Percentiles rank a stretch among this genome's conserved stretches.
These are phyloP conservation scores for Ylistrum balloti DNA, from an alignment of 1,140 invertebrate genomes.

Conservation along the genomic window DNA sequence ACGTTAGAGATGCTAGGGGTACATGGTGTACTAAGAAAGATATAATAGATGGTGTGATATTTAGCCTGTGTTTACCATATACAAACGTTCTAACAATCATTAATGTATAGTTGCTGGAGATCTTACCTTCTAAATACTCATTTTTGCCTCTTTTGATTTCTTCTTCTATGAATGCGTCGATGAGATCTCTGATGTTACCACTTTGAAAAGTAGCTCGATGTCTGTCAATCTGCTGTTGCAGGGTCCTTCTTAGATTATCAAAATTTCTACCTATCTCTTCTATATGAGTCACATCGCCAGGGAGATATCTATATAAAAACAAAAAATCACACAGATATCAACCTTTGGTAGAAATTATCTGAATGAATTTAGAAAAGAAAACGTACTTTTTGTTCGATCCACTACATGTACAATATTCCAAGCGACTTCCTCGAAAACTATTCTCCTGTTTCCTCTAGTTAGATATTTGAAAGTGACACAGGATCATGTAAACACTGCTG, in stretches of 20 bases:
- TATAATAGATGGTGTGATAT: too few species aligned
- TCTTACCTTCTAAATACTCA: not conserved
- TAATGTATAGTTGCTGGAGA: too few species aligned
- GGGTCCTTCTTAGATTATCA: slow-evolving; percentile 12
- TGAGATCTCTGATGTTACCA: slow-evolving; percentile 60
- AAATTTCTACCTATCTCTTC: slow-evolving; percentile 51
- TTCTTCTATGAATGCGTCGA: slow-evolving; percentile 60
- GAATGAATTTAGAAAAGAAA: too few species aligned
- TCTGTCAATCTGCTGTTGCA: slow-evolving; percentile 46
- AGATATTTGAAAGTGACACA: too few species aligned
- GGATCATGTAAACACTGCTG: too few species aligned
- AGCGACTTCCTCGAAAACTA: too few species aligned
- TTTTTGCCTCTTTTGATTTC: slow-evolving; percentile 76
- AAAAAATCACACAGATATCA: not conserved
- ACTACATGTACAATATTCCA: too few species aligned
- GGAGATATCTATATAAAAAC: slow-evolving; percentile 32
- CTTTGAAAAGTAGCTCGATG: slow-evolving; percentile 55
- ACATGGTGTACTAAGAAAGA: not conserved
- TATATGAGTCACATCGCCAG: slow-evolving; percentile 57
- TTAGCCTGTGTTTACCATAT: too few species aligned
- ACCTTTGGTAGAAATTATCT: not conserved
- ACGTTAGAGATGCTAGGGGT: too few species aligned
- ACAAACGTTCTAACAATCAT: too few species aligned
- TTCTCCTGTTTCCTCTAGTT: too few species aligned
- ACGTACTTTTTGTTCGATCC: too few species aligned